Evolutionary conservation across 2,888 invertebrate species (phyloP).

Genomic region (Erannis defoliaria): DNA sequence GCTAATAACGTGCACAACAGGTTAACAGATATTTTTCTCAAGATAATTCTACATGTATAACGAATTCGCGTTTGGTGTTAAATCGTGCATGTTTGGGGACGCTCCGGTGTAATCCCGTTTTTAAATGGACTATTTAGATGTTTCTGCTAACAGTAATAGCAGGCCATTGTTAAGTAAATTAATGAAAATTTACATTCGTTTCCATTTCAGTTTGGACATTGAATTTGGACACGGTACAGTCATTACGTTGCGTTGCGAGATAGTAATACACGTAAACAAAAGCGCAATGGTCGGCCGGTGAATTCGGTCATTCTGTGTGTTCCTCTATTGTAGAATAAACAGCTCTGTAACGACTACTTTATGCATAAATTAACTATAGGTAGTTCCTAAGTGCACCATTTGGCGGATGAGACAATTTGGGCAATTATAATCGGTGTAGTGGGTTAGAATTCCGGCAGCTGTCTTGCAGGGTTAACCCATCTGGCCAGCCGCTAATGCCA

Average conservation of each 20-base stretch:
- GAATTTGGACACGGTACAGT: constrained; percentile 50
- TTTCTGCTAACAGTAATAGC: constrained; percentile 71
- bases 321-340: constrained; percentile 19
- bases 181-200: constrained; percentile 68
- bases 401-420: constrained; percentile 72
- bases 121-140: constrained; percentile 81
- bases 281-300: constrained; percentile 41
- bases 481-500: constrained; percentile 60
- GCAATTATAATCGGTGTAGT: constrained; percentile 80
- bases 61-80: constrained; percentile 85
- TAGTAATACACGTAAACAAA: constrained; percentile 43
- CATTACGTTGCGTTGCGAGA: constrained; percentile 45
- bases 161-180: constrained; percentile 77
- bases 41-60: constrained; percentile 84
- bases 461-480: constrained; percentile 60
- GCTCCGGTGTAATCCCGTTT: constrained; percentile 72
- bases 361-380: constrained; percentile 21
- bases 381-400: constrained; percentile 62
- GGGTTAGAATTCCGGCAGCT: constrained; percentile 80
- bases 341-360: constrained; percentile 26
- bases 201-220: constrained; percentile 49
- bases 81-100: constrained; percentile 81
- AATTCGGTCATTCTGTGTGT: constrained; percentile 33
- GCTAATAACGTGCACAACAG: constrained; percentile 81
- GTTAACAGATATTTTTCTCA: constrained; percentile 80